Base-by-base conservation (phyloP, 2,113 vertebrate species). In the Archilochus colubris region DNA sequence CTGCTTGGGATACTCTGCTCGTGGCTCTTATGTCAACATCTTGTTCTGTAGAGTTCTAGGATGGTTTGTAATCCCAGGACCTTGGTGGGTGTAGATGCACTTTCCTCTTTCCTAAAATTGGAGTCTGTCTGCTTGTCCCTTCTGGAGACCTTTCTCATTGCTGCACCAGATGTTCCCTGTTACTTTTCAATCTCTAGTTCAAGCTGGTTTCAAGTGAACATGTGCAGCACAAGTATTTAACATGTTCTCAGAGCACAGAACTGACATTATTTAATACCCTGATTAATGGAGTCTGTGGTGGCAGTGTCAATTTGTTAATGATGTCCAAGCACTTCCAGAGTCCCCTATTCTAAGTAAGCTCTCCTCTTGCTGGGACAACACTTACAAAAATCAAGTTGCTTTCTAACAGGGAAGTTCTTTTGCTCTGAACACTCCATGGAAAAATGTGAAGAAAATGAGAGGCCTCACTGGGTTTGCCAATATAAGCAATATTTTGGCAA, bases 401-500 rank as follows among this genome's bases (percentile, higher is more conserved):
- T 94, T 94, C 40, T 68, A 62, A 27, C 4, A 21, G 28, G 21
- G 11, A 88, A 83, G 43, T 75, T 81, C 78, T 67, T 74, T 21
- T 16, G 12, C 36, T 83, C 78, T 81, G 50, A 88, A 68, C 30
- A 33, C 5, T 59, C n/a, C 51, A n/a, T 54, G 36, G 69, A 93
- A 93, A 95, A 79, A 92, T 43, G 25, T 86, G 33, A 89, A 91
- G 77, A 96, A 96, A 91, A 85, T 54, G 22, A 38, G 28, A 91
- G 57, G 54, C 57, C 40, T 25, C 22, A 22, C 8, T 61, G 48
- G 30, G 33, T 79, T 81, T 95, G 46, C 78, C 91, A 95, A 20
- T 44, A 77, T 54, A 93, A 93, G 72, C 88, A 94, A 22, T n/a
- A 50, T 89, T 89, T 90, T 93, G 93, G 86, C 91, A 90, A 82